phyloP scores from a whole-genome alignment of 2,113 vertebrate species.

The Nipponia nippon region DNA sequence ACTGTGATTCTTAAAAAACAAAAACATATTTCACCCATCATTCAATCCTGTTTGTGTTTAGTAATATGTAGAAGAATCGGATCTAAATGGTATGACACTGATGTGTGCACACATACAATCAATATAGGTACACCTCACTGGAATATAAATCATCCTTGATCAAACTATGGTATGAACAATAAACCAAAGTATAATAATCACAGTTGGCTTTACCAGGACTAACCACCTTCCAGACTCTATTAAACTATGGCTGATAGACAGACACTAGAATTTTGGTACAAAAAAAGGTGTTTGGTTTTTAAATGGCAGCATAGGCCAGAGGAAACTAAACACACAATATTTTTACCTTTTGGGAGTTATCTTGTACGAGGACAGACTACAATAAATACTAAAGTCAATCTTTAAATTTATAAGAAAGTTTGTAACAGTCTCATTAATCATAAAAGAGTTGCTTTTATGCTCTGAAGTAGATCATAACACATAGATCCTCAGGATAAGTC shows the following conservation, averaged over 20 bases:
- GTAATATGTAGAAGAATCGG: neutral
- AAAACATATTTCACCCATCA: neutral
- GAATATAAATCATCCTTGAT: neutral
- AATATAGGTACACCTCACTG: neutral
- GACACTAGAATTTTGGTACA: neutral
- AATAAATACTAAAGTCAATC: neutral
- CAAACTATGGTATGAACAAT: neutral
- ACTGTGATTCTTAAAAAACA: constrained; percentile 77
- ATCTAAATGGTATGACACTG: neutral
- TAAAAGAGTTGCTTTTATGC: neutral
- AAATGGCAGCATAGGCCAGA: neutral
- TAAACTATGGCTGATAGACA: neutral
- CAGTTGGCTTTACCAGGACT: neutral
- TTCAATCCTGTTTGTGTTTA: neutral
- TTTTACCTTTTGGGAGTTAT: neutral
- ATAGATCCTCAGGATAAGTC: neutral
- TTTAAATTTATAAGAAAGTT: neutral
- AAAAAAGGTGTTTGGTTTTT: neutral
- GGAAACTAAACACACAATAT: neutral
- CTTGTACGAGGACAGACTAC: neutral
- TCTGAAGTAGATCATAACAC: neutral
- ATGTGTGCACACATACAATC: neutral
- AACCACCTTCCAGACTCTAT: neutral
- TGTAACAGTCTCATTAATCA: neutral
- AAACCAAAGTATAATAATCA: neutral